These are phyloP conservation scores for Amazona finschi DNA, from an alignment of 2,797 vertebrate genomes.

Conservation along the genomic window DNA sequence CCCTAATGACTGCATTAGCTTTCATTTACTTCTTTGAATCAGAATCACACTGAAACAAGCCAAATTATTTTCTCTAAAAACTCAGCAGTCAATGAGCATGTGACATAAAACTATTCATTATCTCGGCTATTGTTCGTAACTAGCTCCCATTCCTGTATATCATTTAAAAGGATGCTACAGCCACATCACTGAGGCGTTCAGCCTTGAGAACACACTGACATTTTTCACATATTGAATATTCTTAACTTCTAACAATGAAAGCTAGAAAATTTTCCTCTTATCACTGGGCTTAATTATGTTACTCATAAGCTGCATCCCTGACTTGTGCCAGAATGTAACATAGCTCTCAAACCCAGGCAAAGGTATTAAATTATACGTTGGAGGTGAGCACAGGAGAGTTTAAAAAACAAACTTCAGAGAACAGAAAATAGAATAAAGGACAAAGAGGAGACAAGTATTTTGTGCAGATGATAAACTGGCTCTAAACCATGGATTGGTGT, in stretches of 20 bases:
- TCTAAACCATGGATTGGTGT: slow-evolving; percentile 64
- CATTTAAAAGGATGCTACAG: neutral
- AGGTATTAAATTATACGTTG: neutral
- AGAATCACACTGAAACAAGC: neutral
- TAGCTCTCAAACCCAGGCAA: neutral
- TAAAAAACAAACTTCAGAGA: neutral
- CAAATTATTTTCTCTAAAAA: neutral
- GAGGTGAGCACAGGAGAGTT: neutral
- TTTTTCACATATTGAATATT: slow-evolving; percentile 2
- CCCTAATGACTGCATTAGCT: neutral
- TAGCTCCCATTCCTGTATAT: neutral
- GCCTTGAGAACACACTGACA: neutral
- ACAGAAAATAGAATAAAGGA: slow-evolving; percentile 54
- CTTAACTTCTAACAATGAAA: slow-evolving; percentile 13
- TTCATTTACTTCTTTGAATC: neutral
- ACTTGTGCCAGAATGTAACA: neutral
- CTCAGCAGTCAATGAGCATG: neutral
- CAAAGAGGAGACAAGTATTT: slow-evolving; percentile 59
- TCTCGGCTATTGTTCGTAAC: neutral
- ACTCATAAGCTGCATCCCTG: neutral
- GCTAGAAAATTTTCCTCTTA: neutral
- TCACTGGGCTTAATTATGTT: neutral
- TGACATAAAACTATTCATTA: neutral
- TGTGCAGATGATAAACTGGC: slow-evolving; percentile 46
- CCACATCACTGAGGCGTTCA: neutral